Conservation (phyloP, 2,888 invertebrate species). For the Amphimallon solstitiale region DNA sequence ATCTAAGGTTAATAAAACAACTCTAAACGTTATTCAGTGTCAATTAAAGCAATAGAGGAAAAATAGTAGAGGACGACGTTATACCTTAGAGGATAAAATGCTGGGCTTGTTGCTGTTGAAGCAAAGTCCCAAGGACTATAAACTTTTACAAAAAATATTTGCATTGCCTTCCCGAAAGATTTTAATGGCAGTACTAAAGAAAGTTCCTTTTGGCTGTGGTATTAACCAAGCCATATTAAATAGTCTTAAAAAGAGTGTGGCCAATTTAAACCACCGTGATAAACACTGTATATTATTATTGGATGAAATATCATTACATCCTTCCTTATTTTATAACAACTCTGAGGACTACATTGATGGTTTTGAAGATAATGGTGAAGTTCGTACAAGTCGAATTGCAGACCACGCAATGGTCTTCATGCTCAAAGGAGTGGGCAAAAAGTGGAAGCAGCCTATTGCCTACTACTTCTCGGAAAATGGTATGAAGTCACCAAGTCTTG, state of each 20-base stretch:
- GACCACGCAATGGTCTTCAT: background rate
- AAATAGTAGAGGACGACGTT: background rate
- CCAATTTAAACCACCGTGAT: background rate
- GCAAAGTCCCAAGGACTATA: background rate
- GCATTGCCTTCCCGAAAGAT: background rate
- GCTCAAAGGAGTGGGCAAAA: background rate
- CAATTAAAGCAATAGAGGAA: too few species aligned
- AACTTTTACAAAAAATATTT: background rate
- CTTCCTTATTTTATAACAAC: background rate
- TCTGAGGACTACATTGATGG: background rate
- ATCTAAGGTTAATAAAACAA: too few species aligned
- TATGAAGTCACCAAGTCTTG: constrained; percentile 23
- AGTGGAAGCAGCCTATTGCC: constrained; percentile 33
- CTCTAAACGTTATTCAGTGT: too few species aligned
- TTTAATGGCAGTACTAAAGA: background rate
- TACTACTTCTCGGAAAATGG: background rate
- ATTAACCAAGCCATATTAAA: background rate
- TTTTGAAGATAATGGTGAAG: constrained; percentile 7
- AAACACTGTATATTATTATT: background rate
- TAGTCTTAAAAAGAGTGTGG: background rate
- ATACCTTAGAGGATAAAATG: background rate
- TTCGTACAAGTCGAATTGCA: background rate
- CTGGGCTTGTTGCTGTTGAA: background rate
- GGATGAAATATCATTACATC: background rate
- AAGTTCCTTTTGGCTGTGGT: background rate